Evolutionary conservation across 2,888 invertebrate species (phyloP), one percentile per base, ranked within the genome.

Genomic region (Deilephila elpenor): DNA sequence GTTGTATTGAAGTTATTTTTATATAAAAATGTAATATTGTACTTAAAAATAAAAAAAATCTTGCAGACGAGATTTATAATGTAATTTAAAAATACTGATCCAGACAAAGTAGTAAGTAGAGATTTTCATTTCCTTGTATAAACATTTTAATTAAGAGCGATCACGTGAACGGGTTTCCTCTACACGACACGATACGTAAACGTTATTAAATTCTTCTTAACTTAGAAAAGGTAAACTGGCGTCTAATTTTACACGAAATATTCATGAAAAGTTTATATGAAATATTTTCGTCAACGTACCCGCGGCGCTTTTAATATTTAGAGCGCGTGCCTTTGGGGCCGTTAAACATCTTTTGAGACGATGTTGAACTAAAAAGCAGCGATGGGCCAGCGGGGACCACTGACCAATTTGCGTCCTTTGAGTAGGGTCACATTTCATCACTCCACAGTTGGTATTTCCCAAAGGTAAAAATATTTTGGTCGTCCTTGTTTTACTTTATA

Each of bases 131-230:
- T 62, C 34, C 34, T 34, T 11, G 20, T 37, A 7, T 3, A 56
- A 34, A 37, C 4, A 37, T 34, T 64, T 20, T 64, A 56, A 72
- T 25, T 25, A 34, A 25, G 19, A 72, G 37, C 56, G 11, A 67
- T 17, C 11, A 19, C 17, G 5, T 4, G 20, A 75, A 74, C 75
- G 72, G 67, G 67, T 51, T 51, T 76, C 75, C 77, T 78, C 79
- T 78, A 76, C 78, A 77, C 75, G 75, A 77, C 78, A 82, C 78
- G 77, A 77, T 80, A 77, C 77, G 79, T 79, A 81, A 80, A 79
- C 80, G 76, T 83, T 82, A 87, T 86, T 82, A 89, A 86, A 86
- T 86, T 86, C 83, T 86, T 86, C 83, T 51, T 73, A 81, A 84
- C 79, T 84, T 81, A 72, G 77, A 74, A 75, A 78, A 76, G 80